Conservation (phyloP, 1,140 invertebrate species). For the Camponotus floridanus region DNA sequence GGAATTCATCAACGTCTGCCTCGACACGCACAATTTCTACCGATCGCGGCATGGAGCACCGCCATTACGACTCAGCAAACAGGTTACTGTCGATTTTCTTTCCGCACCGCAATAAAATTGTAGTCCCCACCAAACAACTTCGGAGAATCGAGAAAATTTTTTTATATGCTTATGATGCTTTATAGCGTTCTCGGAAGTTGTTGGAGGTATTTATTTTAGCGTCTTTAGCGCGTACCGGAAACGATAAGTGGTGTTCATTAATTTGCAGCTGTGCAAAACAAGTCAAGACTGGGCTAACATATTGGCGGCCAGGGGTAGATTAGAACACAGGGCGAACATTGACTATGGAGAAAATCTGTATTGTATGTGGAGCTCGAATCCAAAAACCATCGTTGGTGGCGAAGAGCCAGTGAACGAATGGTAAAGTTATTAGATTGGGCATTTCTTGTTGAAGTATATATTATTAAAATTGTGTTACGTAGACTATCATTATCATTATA, state of each 20-base stretch:
- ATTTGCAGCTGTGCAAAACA: constrained; percentile 88
- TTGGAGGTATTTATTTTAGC: neutral
- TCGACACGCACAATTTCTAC: constrained; percentile 92
- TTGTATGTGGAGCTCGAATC: constrained; percentile 91
- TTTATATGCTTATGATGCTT: neutral
- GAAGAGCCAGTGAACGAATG: constrained; percentile 92
- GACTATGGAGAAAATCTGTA: constrained; percentile 95
- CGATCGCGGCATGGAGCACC: constrained; percentile 90
- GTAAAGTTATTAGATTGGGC: constrained; percentile 81
- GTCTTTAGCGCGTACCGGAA: neutral
- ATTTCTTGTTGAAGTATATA: neutral
- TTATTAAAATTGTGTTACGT: neutral
- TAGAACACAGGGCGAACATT: constrained; percentile 92
- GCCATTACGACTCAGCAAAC: constrained; percentile 89
- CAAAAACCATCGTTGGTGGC: constrained; percentile 89
- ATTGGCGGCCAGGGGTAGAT: constrained; percentile 89
- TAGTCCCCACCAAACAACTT: neutral
- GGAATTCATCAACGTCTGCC: constrained; percentile 87
- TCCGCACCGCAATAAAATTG: neutral
- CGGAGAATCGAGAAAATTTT: constrained; percentile 34
- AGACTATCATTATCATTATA: neutral
- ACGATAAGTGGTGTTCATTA: neutral
- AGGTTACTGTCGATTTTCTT: constrained; percentile 85
- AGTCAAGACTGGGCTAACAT: constrained; percentile 94
- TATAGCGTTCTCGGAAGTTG: neutral